Base-by-base conservation (phyloP, 2,888 invertebrate genomes). In the Pseudococcus viburni region DNA sequence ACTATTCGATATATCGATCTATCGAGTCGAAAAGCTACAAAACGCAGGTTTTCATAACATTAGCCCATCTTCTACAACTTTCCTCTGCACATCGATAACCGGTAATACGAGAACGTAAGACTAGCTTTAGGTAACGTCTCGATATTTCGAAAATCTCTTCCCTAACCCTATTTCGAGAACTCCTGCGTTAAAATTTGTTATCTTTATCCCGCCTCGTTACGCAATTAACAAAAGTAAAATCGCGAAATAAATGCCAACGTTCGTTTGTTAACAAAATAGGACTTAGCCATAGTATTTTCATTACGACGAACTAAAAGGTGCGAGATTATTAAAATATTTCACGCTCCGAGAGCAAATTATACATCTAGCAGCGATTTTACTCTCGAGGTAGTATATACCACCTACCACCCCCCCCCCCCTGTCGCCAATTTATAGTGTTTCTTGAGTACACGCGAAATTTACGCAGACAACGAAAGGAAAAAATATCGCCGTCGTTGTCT, bases 151-250 rank as follows among this genome's bases (percentile, higher is more conserved):
- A 73, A 73, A 73, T 11, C 68, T 33, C 26, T 33, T 3, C 26
- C 26, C 15, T 64, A 22, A 26, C 22, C 33, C 68, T 33, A 11
- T 33, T n/a, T 59, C 19, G 19, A n/a, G 19, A n/a, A 0, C n/a
- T 6, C 1, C 19, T 19, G 19, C 33, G 15, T 33, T 26, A 26
- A 33, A 73, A 73, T 73, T 73, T 33, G 68, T 73, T 73, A 73
- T 73, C 68, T 73, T 73, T 33, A 73, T 73, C 26, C 68, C 68
- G 68, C 68, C 68, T 73, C 26, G 68, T 73, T 73, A 73, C 68
- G 68, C 68, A 73, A 73, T 73, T 73, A 73, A 73, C 68, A 73
- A 73, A 73, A 73, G 68, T 73, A 73, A 73, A 73, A 73, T 73
- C 68, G 26, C 68, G 7, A 73, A 73, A 73, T 73, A 73, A 73